Conservation (phyloP, 2,113 vertebrate genomes). For the Vimba vimba region DNA sequence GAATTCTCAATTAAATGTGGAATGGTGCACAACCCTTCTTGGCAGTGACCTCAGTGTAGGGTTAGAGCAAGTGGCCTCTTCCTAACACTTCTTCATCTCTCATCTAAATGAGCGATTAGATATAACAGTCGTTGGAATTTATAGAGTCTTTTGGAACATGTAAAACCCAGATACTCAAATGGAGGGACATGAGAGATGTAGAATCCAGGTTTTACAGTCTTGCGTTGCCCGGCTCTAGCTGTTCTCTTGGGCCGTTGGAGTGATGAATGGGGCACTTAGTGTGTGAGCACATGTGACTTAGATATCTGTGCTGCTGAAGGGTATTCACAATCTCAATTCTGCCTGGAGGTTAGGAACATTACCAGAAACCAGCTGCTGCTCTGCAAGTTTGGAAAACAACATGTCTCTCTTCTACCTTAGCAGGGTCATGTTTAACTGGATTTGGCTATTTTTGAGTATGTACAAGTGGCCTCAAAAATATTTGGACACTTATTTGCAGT, state of each 20-base stretch:
- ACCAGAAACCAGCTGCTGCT: slow-evolving; percentile 42
- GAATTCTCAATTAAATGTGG: not conserved
- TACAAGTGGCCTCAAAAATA: not conserved
- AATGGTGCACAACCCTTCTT: not conserved
- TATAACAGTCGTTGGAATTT: not conserved
- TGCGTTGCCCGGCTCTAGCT: not conserved
- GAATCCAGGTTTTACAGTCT: slow-evolving; percentile 31
- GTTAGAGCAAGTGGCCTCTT: not conserved
- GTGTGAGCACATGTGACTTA: slow-evolving; percentile 21
- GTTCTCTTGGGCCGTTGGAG: not conserved
- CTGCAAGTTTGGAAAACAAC: slow-evolving; percentile 24
- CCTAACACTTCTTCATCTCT: not conserved
- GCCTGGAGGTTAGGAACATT: slow-evolving; percentile 22
- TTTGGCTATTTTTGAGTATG: slow-evolving; percentile 2
- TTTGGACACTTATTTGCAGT: not conserved
- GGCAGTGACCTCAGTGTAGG: not conserved
- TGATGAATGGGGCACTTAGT: slow-evolving; percentile 42
- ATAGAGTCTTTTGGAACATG: not conserved
- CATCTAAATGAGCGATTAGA: not conserved
- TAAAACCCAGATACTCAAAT: slow-evolving; percentile 12
- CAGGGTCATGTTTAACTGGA: not conserved
- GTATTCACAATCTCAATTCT: slow-evolving; percentile 34
- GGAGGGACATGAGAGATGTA: not conserved
- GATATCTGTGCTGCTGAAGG: slow-evolving; percentile 32
- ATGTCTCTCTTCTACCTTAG: not conserved